These are phyloP conservation scores for Boloria euphrosyne DNA, from an alignment of 2,888 invertebrate species.

Conservation along the genomic window DNA sequence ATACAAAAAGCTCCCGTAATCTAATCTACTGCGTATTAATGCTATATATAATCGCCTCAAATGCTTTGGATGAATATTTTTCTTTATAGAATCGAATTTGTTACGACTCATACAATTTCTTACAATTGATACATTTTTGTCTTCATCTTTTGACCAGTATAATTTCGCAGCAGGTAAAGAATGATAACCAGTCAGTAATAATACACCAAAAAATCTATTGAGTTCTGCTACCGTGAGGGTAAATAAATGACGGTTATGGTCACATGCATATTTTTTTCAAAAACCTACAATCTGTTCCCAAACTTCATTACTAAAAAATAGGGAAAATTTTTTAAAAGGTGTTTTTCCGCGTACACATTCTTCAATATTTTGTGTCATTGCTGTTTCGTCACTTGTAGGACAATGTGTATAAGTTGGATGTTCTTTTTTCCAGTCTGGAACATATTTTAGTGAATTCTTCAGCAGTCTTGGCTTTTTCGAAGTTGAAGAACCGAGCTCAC, in stretches of 20 bases:
- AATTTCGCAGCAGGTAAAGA: conserved; percentile 4
- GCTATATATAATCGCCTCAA: no score
- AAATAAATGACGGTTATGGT: neutral
- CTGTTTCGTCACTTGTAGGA: no score
- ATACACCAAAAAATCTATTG: neutral
- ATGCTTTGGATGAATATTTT: no score
- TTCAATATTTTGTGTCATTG: no score
- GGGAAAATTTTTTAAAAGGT: neutral
- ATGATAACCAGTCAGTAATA: neutral
- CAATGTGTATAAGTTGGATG: no score
- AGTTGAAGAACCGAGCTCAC: conserved; percentile 29
- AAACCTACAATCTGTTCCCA: conserved; percentile 1
- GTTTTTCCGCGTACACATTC: no score
- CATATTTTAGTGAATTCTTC: conserved; percentile 25
- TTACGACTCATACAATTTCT: no score
- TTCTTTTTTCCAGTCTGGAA: conserved; percentile 1
- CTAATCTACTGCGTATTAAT: no score
- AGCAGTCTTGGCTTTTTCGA: conserved; percentile 30
- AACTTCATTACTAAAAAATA: neutral
- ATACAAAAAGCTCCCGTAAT: no score
- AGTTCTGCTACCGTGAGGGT: conserved; percentile 1
- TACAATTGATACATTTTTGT: neutral
- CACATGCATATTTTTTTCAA: neutral
- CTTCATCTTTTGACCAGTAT: conserved; percentile 18
- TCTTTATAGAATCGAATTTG: conserved; percentile 23